Conservation (phyloP, 2,113 vertebrate genomes). For the Atlantisia rogersi region DNA sequence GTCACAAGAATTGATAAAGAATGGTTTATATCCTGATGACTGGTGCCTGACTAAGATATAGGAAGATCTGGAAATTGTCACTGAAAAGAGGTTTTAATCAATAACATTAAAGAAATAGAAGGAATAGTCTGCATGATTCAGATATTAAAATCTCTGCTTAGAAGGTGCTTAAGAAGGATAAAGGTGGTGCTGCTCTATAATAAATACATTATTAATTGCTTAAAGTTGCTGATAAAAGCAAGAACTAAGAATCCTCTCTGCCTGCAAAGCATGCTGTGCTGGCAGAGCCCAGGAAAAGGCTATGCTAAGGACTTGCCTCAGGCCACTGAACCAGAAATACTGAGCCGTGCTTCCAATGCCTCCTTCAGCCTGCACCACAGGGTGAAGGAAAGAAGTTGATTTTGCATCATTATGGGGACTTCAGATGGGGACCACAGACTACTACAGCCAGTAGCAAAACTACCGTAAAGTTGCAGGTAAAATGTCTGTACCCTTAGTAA, state of each 20-base stretch:
- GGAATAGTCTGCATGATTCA: not conserved
- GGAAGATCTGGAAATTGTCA: not conserved
- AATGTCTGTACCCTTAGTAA: not conserved
- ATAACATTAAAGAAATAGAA: not conserved
- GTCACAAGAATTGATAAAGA: not conserved
- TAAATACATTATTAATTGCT: not conserved
- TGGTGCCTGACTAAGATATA: not conserved
- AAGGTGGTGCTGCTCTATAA: not conserved
- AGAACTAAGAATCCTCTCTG: not conserved
- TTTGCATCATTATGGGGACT: not conserved
- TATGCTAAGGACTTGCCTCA: not conserved
- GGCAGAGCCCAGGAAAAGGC: not conserved
- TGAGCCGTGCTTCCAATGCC: not conserved
- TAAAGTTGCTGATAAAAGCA: not conserved
- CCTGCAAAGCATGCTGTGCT: not conserved
- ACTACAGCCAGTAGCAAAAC: not conserved
- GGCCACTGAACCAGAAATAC: not conserved
- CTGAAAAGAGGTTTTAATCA: not conserved
- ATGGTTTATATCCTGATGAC: not conserved
- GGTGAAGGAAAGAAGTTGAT: not conserved
- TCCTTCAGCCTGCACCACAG: not conserved
- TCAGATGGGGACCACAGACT: not conserved
- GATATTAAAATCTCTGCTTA: not conserved
- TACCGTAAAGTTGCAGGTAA: not conserved
- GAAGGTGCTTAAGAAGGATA: not conserved